Base-by-base conservation (phyloP, 2,113 vertebrate species). In the Lethenteron camtschaticum region DNA sequence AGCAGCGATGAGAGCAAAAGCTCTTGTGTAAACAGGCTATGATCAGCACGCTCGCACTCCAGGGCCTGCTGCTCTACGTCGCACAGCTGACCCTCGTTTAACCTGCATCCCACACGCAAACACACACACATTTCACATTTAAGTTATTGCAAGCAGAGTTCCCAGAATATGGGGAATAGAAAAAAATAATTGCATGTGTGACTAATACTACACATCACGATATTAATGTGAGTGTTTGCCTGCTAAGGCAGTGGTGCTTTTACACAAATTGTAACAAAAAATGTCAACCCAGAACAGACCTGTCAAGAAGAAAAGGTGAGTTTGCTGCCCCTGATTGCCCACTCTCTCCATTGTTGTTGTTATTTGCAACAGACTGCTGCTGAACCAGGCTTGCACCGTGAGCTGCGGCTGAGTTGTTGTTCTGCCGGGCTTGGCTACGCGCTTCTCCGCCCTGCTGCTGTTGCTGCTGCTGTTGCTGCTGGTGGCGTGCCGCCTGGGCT, bases 1-100 rank as follows among this genome's bases (percentile, higher is more conserved):
- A 96, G 90, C 76, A 99, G 79, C 41, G 92, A 96, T 73, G 92
- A 94, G 79, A 99, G 78, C 58, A 99, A 86, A 72, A 99, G 86
- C 89, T 96, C 94, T 74, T 99, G 94, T 58, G 95, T 90, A 68
- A 96, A 96, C 77, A 99, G 82, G 82, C 90, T 95, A 79, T 87
- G 86, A 79, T 99, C 90, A 9, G 94, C 94, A 1, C 86, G 84
- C 75, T 99, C 92, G 0, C 87, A 87, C 72, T 99, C 94, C 79
- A 85, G 79, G 68, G 82, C 85, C 83, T 99, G 92, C 24, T 89
- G 88, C 78, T 99, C 94, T 2, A 79, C 82, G 82, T 99, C 94
- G 0, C 89, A 89, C 87, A 95, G 87, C 83, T 99, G 96, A 55
- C 89, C 87, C 70, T 99, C 94, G 13, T 95, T 96, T 83, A 99